phyloP scores from a whole-genome alignment of 1,140 invertebrate genomes.

The Zeugodacus cucurbitae region DNA sequence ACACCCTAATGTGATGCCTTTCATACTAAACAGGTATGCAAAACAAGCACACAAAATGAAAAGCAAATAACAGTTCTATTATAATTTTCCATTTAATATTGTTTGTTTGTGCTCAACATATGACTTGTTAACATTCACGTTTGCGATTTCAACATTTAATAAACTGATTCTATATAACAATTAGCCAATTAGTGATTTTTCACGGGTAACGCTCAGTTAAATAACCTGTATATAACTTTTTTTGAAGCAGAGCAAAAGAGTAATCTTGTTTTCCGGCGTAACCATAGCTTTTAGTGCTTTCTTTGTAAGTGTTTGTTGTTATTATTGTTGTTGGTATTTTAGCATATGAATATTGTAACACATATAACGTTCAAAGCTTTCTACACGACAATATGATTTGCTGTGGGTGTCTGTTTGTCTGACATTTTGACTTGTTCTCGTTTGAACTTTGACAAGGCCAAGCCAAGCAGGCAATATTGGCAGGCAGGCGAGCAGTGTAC shows the following conservation, averaged over 20 bases:
- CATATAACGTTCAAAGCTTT: not conserved
- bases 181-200: not conserved
- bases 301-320: not conserved
- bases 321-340: not conserved
- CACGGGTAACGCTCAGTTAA: not conserved
- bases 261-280: not conserved
- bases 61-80: no score
- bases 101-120: not conserved
- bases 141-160: not conserved
- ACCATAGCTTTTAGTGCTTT: not conserved
- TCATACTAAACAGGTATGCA: no score
- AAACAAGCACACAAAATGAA: no score
- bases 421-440: slow-evolving; percentile 17
- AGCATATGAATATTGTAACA: not conserved
- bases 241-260: not conserved
- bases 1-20: no score
- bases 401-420: slow-evolving; percentile 3
- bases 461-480: not conserved
- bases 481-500: not conserved
- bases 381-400: not conserved
- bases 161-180: not conserved
- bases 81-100: not conserved
- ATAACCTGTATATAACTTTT: not conserved
- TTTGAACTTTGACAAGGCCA: slow-evolving; percentile 18
- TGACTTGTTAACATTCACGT: not conserved